phyloP scores from a whole-genome alignment of 2,797 vertebrate genomes.

The Gallirallus australis region DNA sequence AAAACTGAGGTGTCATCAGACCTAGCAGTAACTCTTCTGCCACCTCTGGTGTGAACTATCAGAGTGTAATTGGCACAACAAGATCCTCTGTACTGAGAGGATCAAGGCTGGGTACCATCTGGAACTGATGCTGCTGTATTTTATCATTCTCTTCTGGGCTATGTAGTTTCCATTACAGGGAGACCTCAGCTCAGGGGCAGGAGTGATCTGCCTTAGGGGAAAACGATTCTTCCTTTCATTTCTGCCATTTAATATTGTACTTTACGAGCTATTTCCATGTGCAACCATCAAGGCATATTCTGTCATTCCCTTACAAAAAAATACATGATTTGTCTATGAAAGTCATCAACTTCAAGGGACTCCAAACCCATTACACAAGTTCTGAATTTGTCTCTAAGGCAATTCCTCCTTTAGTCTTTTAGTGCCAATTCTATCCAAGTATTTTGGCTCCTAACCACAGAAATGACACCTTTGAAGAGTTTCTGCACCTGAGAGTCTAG shows the following conservation, averaged over 20 bases:
- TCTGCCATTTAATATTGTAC: not conserved
- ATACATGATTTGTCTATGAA: not conserved
- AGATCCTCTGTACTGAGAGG: not conserved
- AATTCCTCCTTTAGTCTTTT: not conserved
- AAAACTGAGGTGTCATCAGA: not conserved
- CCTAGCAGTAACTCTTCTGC: not conserved
- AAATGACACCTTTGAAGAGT: not conserved
- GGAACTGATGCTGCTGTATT: not conserved
- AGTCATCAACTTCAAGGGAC: not conserved
- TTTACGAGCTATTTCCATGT: not conserved
- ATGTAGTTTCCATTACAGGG: not conserved
- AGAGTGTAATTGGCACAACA: not conserved
- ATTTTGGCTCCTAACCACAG: not conserved
- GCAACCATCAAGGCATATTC: not conserved
- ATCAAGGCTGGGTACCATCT: rapidly evolving
- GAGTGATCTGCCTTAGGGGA: not conserved
- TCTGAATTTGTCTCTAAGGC: not conserved
- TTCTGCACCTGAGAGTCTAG: not conserved
- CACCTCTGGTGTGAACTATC: not conserved
- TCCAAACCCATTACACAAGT: not conserved
- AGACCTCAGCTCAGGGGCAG: not conserved
- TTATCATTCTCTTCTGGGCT: not conserved
- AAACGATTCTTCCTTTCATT: not conserved
- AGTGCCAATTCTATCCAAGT: not conserved
- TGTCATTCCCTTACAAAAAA: not conserved